phyloP scores from a whole-genome alignment of 1,140 invertebrate genomes.

The Orius insidiosus region DNA sequence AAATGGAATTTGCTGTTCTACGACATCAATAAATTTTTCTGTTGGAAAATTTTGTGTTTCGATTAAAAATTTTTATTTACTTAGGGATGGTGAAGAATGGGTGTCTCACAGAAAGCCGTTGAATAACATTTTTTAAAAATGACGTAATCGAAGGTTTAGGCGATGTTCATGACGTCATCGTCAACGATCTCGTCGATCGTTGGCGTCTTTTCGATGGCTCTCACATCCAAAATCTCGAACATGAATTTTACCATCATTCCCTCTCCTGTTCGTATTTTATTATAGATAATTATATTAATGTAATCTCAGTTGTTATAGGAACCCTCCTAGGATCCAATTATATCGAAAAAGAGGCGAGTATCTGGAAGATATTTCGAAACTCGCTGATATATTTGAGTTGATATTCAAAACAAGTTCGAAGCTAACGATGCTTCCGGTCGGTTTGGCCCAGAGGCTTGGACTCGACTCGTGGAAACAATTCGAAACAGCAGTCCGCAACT shows the following conservation, averaged over 20 bases:
- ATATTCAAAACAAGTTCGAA: constrained; percentile 55
- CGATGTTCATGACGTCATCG: constrained; percentile 4
- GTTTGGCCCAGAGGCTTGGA: constrained; percentile 39
- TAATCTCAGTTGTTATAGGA: constrained; percentile 41
- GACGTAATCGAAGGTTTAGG: constrained; percentile 12
- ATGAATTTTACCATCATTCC: constrained; percentile 18
- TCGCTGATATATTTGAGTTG: constrained; percentile 45
- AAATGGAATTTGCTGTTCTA: too few species aligned
- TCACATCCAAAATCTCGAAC: constrained; percentile 16
- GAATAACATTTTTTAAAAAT: constrained; percentile 49
- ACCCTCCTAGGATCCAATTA: constrained; percentile 43
- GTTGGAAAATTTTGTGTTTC: too few species aligned
- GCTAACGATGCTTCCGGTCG: constrained; percentile 46
- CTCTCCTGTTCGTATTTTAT: constrained; percentile 17
- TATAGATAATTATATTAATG: neutral
- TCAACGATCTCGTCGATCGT: constrained; percentile 12
- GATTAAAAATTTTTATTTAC: constrained; percentile 1
- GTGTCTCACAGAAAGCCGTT: constrained; percentile 42
- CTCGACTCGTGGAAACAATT: constrained; percentile 58
- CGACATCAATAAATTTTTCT: too few species aligned
- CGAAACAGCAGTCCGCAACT: constrained; percentile 40
- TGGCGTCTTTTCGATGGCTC: constrained; percentile 14
- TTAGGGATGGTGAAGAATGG: constrained; percentile 65
- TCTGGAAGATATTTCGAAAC: constrained; percentile 28
- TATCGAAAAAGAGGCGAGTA: constrained; percentile 24